Base-by-base conservation (phyloP, 2,797 vertebrate species). In the Oophaga sylvatica region DNA sequence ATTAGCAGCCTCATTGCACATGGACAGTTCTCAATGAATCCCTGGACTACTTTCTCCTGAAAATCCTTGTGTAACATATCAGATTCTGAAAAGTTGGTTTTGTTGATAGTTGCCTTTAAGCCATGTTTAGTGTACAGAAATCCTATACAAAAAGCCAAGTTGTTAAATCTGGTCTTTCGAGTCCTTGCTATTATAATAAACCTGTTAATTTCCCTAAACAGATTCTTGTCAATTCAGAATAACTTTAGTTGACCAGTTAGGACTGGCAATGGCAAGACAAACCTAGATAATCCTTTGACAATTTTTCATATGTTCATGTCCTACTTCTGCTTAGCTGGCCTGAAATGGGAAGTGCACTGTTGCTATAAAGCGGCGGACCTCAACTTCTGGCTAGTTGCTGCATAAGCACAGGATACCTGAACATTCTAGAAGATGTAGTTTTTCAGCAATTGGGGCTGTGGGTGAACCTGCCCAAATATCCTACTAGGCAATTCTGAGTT, bases 161-260 rank as follows among this genome's bases (percentile, higher is more conserved):
- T 80, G 35, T 45, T 80, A 45, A 80, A 80, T 63, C 59, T 80
- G 79, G 79, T 80, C 79, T 63, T 41, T 80, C 79, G 22, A 63
- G 79, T 80, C 60, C 56, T 65, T 63, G 60, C 29, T 63, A 31
- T 80, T 63, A 5, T 63, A 80, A 80, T 80, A 80, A 80, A 80
- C 60, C 12, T 63, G 20, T 8, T 63, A 29, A 31, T 80, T 62
- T 29, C 35, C 20, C 29, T 62, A 20, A 17, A 12, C 29, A 80
- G 57, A 41, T 80, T 19, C 60, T 80, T 80, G 79, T 65, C 79
- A 80, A 62, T 80, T 80, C 9, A 63, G 56, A 65, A 80, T 45
- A 80, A 80, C 59, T 80, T 80, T 80, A 80, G 79, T 65, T n/a
- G 31, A 48, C 79, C 35, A 26, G 79, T 63, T 80, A 45, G 60